phyloP scores from a whole-genome alignment of 2,113 vertebrate species.

The Chlorodrepanis virens region DNA sequence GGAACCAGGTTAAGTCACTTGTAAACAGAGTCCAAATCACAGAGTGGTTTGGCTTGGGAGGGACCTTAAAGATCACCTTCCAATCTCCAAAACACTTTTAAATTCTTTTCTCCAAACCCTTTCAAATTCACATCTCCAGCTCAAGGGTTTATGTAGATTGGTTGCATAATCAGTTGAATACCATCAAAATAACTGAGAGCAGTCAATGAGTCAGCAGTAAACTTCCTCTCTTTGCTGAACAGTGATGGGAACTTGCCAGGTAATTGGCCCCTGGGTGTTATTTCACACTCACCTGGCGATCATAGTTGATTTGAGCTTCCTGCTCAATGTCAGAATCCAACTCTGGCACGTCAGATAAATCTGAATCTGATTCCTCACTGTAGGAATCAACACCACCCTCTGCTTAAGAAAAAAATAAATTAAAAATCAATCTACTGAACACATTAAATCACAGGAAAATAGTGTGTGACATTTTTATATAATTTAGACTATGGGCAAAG shows the following conservation, averaged over 20 bases:
- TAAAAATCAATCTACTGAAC: neutral
- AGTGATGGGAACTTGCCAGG: neutral
- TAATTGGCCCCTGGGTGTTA: neutral
- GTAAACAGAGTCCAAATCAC: neutral
- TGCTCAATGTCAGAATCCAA: slow-evolving; percentile 98
- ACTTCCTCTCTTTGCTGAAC: neutral
- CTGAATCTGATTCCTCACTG: slow-evolving; percentile 95
- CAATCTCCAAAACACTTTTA: neutral
- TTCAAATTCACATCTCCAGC: neutral
- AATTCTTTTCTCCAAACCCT: neutral
- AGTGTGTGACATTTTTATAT: neutral
- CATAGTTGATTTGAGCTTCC: slow-evolving; percentile 95
- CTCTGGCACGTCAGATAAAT: slow-evolving; percentile 93
- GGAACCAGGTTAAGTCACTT: neutral
- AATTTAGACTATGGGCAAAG: neutral
- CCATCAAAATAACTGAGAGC: neutral
- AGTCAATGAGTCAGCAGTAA: neutral
- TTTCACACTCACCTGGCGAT: slow-evolving; percentile 85
- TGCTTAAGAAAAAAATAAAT: slow-evolving; percentile 20
- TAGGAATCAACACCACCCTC: slow-evolving; percentile 91
- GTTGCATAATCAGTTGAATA: neutral
- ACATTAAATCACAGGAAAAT: neutral
- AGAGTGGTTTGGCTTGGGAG: neutral
- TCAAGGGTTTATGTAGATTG: neutral
- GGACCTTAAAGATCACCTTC: neutral